Evolutionary conservation across 35 echinoderm and acorn worm genomes (phyloP), one percentile per base, ranked within the genome.

Genomic region (Apostichopus parvimensis): DNA sequence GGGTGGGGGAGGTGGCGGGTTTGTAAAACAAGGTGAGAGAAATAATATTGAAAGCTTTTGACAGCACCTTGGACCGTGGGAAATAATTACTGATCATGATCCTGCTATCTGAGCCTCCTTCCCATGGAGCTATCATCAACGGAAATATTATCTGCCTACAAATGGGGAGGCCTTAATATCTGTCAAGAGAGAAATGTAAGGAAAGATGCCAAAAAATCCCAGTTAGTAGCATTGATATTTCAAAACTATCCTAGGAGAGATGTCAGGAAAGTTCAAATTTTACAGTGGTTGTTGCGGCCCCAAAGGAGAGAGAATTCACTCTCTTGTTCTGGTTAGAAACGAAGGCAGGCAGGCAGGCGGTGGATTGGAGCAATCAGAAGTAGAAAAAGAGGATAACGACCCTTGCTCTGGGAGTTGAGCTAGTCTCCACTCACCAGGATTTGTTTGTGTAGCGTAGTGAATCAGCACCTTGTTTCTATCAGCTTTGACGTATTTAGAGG

Each of bases 391-490:
- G 81, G 81, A 84, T 84, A 84, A 84, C 55, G 81, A 84, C 81
- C 81, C 81, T 58, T 58, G 81, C 81, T 84, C 81, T 9, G 81
- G 81, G 81, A 84, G 54, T 84, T 60, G 56, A 59, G 55, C 18
- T 84, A 84, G 81, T 84, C 81, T 84, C 81, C 52, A 54, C 81
- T 22, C 81, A 84, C 81, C 81, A 84, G 81, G 81, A 84, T 84
- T 84, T 84, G 81, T 84, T 84, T 84, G 81, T 84, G 81, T 84
- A 55, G 81, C 18, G 20, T 84, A 54, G 54, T 56, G 54, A 60
- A 59, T 84, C 81, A 84, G 81, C 81, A 84, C 81, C 81, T 84
- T 84, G 81, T 84, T 84, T 84, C 81, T 84, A 59, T 84, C 81
- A 84, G 9, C 6, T 18, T 84, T 84, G 81, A 84, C 81, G 57